A percentile compares a stretch with the other conserved stretches of the same genome.
Conservation (phyloP, 2,888 invertebrate genomes). For the Willowsia nigromaculata region DNA sequence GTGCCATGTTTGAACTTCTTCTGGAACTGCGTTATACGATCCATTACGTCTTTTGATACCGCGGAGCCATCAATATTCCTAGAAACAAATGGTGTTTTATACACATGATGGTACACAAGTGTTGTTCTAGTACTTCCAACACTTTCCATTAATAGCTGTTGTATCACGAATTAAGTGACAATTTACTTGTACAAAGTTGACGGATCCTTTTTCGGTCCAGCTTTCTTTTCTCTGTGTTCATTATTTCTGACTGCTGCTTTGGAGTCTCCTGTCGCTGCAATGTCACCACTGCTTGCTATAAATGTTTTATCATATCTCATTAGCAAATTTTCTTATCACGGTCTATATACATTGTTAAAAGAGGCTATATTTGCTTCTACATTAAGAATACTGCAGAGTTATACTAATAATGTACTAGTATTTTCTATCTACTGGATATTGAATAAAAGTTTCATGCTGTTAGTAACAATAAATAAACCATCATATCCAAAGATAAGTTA, state of each 20-base stretch:
- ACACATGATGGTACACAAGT: too few species aligned
- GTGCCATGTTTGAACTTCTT: conserved; percentile 89
- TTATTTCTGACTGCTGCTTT: conserved; percentile 54
- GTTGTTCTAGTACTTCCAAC: too few species aligned
- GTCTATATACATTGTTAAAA: too few species aligned
- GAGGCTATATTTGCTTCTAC: too few species aligned
- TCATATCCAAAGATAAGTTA: not conserved
- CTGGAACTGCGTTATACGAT: conserved; percentile 88
- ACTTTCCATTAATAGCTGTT: too few species aligned
- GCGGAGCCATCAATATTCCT: conserved; percentile 82
- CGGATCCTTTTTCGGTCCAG: conserved; percentile 70
- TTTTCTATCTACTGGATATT: not conserved
- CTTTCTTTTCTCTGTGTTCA: conserved; percentile 67
- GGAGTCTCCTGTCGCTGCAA: conserved; percentile 66
- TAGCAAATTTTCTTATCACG: not conserved
- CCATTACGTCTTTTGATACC: conserved; percentile 85
- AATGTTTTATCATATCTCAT: not conserved
- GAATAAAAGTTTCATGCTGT: not conserved
- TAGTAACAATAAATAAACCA: not conserved
- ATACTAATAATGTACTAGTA: not conserved
- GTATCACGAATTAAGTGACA: not conserved
- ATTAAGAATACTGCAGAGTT: not conserved
- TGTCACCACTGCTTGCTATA: conserved; percentile 76
- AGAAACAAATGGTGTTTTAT: too few species aligned
- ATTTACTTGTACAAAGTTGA: conserved; percentile 74